These are phyloP conservation scores for Chamaetylas fuelleborni DNA, from an alignment of 2,113 vertebrate species.

Conservation along the genomic window DNA sequence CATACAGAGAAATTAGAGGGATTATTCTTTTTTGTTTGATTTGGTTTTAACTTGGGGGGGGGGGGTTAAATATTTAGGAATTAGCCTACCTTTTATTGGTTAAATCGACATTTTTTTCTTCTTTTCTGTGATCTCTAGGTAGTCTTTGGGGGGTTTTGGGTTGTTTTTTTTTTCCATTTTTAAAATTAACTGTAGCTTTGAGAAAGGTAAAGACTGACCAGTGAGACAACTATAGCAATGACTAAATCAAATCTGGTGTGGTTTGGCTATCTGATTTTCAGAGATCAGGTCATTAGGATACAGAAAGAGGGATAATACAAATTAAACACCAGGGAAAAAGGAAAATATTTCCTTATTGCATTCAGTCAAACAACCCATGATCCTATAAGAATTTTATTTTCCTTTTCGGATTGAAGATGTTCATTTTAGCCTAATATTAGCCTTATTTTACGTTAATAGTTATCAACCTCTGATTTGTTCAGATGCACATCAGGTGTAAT, in stretches of 20 bases:
- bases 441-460: background rate
- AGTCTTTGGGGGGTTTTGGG: background rate
- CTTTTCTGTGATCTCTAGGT: background rate
- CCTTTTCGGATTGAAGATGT: background rate
- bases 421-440: background rate
- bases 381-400: background rate
- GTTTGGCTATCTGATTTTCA: background rate
- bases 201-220: background rate
- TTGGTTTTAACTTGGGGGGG: background rate
- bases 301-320: background rate
- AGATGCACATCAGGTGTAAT: background rate
- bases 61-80: accelerated
- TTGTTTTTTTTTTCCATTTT: background rate
- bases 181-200: background rate
- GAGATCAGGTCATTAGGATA: background rate
- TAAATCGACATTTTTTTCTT: accelerated
- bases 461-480: background rate
- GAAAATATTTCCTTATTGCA: background rate
- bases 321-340: background rate
- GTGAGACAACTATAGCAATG: background rate
- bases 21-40: background rate
- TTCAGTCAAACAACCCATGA: background rate
- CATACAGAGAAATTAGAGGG: accelerated
- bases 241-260: background rate
- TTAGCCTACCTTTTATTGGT: background rate